These are phyloP conservation scores for Tribolium freemani DNA, from an alignment of 2,888 invertebrate species.

Conservation along the genomic window DNA sequence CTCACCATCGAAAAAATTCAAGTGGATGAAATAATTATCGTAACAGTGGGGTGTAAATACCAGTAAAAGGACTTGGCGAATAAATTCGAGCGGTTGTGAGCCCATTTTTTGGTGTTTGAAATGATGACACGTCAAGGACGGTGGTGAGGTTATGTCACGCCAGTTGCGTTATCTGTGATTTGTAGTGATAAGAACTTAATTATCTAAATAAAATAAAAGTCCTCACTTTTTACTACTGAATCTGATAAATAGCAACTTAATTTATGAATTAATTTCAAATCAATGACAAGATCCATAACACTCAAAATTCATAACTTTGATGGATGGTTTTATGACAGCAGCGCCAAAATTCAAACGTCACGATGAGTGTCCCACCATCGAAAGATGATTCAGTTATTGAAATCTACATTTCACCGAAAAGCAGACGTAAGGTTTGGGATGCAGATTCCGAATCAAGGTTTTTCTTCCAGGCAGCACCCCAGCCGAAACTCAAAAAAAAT, in stretches of 20 bases:
- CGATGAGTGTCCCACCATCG: too few species aligned
- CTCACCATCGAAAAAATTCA: slow-evolving; percentile 89
- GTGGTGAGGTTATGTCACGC: too few species aligned
- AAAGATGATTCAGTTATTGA: background rate
- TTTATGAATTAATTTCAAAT: too few species aligned
- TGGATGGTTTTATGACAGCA: too few species aligned
- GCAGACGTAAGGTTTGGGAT: background rate
- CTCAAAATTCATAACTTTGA: too few species aligned
- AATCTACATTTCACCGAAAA: background rate
- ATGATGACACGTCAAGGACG: background rate
- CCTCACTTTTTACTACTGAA: too few species aligned
- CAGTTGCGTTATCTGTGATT: too few species aligned
- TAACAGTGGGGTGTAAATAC: slow-evolving; percentile 87
- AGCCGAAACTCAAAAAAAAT: background rate
- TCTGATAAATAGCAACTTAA: too few species aligned
- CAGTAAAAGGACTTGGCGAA: slow-evolving; percentile 71
- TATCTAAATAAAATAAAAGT: too few species aligned
- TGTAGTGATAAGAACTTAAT: too few species aligned
- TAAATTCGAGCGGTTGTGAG: slow-evolving; percentile 62
- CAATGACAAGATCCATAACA: too few species aligned
- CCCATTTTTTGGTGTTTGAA: slow-evolving; percentile 43
- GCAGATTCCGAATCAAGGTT: background rate
- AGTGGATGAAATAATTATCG: slow-evolving; percentile 85
- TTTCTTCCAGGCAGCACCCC: background rate
- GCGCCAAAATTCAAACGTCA: too few species aligned